Evolutionary conservation across 2,888 invertebrate species (phyloP), one percentile per base, ranked within the genome.

Genomic region (Agonopterix heracliana): DNA sequence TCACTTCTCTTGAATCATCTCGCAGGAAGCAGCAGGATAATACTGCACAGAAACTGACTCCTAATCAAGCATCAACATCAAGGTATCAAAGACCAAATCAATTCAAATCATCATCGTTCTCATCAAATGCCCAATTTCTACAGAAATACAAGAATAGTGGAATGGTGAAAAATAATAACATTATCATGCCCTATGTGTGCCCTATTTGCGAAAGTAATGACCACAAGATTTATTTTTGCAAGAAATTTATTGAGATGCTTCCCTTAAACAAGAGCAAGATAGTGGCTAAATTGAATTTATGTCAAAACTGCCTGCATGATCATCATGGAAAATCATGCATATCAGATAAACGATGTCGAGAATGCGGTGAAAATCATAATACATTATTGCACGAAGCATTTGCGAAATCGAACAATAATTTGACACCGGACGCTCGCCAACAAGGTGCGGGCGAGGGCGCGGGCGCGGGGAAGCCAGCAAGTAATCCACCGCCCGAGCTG

Each of bases 191-290:
- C n/a, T n/a, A n/a, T n/a, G n/a, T n/a, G 40, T 47, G 47, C 26
- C 47, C 35, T 3, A 2, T 47, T n/a, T 47, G 47, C 34, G n/a
- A n/a, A n/a, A 14, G 34, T 17, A 14, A 41, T 12, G 10, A 42
- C 9, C 49, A 49, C 36, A 45, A 38, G n/a, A 34, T 49, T n/a
- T 49, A 45, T 26, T n/a, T 34, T 36, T 49, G 49, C 26, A 41
- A 45, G 14, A 13, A 41, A 44, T 49, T 49, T 35, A 26, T 46
- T n/a, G 11, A 40, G 8, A 35, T 41, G 49, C 11, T 8, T 12
- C 34, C 41, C 2, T 42, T 14, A 12, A 34, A 9, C 7, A 48
- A 41, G 34, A n/a, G 26, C 26, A 40, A 34, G 3, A 45, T 41
- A 34, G 10, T 46, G 3, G 9, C n/a, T 17, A 46, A 38, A 40